Evolutionary conservation across 2,888 invertebrate species (phyloP).

Genomic region (Xestia xanthographa): DNA sequence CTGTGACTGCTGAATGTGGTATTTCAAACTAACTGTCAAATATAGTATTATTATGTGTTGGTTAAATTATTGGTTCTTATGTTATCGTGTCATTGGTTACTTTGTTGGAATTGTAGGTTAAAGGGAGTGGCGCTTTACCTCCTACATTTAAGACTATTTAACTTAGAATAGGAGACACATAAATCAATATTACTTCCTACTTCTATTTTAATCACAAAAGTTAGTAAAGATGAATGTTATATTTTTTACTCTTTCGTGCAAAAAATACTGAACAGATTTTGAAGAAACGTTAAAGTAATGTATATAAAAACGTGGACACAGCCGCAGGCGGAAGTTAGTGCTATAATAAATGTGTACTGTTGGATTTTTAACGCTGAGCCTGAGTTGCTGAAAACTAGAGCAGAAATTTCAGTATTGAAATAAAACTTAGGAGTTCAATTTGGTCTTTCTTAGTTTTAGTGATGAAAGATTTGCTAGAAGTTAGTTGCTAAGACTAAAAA

Average conservation of each 20-base stretch:
- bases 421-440: neutral
- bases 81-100: conserved; percentile 29
- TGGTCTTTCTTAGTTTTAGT: neutral
- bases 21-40: conserved; percentile 65
- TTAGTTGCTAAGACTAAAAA: neutral
- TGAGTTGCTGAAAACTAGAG: neutral
- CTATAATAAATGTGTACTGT: neutral
- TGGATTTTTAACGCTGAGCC: neutral
- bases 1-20: conserved; percentile 49
- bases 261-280: neutral
- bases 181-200: neutral
- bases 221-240: neutral
- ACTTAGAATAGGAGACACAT: neutral
- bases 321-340: neutral
- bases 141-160: conserved; percentile 10
- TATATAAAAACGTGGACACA: neutral
- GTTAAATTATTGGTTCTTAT: conserved; percentile 49
- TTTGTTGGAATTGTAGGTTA: conserved; percentile 15
- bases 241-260: neutral
- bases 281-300: neutral
- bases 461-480: neutral
- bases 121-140: conserved; percentile 1
- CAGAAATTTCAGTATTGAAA: neutral
- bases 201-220: neutral
- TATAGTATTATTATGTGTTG: conserved; percentile 52